Evolutionary conservation across 2,797 vertebrate genomes (phyloP), one percentile per base, ranked within the genome.

Genomic region (Melanotaenia parkinsoni): DNA sequence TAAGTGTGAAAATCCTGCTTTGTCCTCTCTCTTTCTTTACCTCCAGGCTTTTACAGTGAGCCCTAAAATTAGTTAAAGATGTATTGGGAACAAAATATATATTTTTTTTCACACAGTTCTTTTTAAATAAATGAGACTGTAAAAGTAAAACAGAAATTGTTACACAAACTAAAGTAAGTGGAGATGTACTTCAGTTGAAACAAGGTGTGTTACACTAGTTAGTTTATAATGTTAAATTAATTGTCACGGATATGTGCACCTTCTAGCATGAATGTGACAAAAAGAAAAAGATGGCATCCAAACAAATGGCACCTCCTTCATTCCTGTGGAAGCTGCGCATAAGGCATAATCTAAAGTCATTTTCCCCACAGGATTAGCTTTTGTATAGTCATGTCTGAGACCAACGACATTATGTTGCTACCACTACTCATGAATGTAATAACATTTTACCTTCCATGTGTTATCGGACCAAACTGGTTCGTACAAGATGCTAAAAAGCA

Each of bases 1-100:
- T 93, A 38, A 88, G 90, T 89, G 67, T 72, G n/a, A 24, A 62
- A 54, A 47, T 35, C 53, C 58, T 13, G 6, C 28, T 37, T 51
- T 8, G 16, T 20, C 57, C 26, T 14, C 18, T 35, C 18, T 16
- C 12, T 11, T 63, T 8, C 33, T 58, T 26, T 57, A 22, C 5
- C 24, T 35, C 33, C 11, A 9, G 14, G 12, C 67, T 70, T 69
- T 70, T 8, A 5, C 60, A 16, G 24, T 33, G 33, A 47, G 24
- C 0, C 22, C 7, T 16, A 53, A 45, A n/a, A 56, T 10, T 3
- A 1, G 0, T 47, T 14, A 1, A 40, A 50, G 13, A 45, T 35
- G 9, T 40, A 8, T 1, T 65, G 10, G 6, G 61, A 30, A 18
- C 9, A 33, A 4, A 35, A 54, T 33, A 38, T 65, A 26, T 8